Percentiles rank a stretch among this genome's conserved stretches.
Evolutionary conservation across 2,113 vertebrate species (phyloP).

Genomic region (Psophia crepitans): DNA sequence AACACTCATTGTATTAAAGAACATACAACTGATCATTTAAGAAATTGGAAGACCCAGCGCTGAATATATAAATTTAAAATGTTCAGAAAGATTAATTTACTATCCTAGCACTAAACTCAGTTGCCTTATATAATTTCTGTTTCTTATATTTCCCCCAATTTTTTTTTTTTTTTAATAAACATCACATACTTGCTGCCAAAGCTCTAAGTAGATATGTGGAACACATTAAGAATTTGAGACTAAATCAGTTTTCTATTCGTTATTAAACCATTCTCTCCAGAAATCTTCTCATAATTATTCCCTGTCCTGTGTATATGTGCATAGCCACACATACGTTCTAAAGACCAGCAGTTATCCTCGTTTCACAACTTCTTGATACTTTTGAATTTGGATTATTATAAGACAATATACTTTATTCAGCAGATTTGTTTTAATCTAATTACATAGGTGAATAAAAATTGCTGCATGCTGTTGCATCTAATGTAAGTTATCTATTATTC

Average conservation of each 20-base stretch:
- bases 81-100: neutral
- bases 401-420: slow-evolving; percentile 77
- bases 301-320: neutral
- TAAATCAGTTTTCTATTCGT: neutral
- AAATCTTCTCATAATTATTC: slow-evolving; percentile 13
- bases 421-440: slow-evolving; percentile 81
- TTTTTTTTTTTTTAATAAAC: neutral
- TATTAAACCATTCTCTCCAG: neutral
- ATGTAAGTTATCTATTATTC: slow-evolving; percentile 86
- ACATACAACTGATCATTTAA: neutral
- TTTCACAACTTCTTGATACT: slow-evolving; percentile 63
- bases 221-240: neutral
- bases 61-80: neutral
- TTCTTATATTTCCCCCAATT: neutral
- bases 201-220: neutral
- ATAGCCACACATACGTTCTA: neutral
- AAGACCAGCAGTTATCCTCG: slow-evolving; percentile 24
- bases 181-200: neutral
- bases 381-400: slow-evolving; percentile 66
- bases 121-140: neutral
- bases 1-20: neutral
- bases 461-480: slow-evolving; percentile 78
- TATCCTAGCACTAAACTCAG: neutral
- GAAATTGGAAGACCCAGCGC: neutral
- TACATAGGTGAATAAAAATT: slow-evolving; percentile 82